These are phyloP conservation scores for Neoscelio sp. DNA, from an alignment of 2,888 invertebrate genomes.

Conservation along the genomic window DNA sequence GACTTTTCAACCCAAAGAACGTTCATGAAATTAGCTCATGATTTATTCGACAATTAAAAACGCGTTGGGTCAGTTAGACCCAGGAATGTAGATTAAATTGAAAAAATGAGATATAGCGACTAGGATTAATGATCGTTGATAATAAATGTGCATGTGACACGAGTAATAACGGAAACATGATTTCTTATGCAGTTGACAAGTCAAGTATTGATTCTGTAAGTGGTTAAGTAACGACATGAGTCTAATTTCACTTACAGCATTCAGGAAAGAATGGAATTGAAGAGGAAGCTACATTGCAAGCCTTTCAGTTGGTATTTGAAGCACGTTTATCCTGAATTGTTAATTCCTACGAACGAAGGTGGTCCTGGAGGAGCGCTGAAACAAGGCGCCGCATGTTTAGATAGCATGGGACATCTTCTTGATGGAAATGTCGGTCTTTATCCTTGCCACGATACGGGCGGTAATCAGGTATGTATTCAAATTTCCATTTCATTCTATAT, in stretches of 20 bases:
- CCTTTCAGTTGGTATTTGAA: conserved; percentile 98
- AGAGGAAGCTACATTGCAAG: conserved; percentile 93
- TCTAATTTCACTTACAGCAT: conserved; percentile 86
- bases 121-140: no score
- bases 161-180: no score
- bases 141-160: background rate
- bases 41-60: no score
- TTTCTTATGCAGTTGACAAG: conserved; percentile 12
- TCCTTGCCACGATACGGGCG: conserved; percentile 97
- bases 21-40: no score
- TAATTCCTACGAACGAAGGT: conserved; percentile 87
- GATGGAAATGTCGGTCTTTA: conserved; percentile 95
- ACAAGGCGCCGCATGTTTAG: conserved; percentile 94
- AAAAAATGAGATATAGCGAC: no score
- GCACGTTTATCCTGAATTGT: conserved; percentile 95
- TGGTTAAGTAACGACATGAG: conserved; percentile 17
- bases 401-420: conserved; percentile 96
- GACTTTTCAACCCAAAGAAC: no score
- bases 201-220: conserved; percentile 13
- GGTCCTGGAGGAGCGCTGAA: conserved; percentile 89
- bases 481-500: background rate
- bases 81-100: no score
- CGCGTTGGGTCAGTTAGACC: no score
- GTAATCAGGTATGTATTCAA: conserved; percentile 89
- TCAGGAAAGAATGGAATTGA: conserved; percentile 91